Base-by-base conservation (phyloP, 2,888 invertebrate species). In the Phortica magna region DNA sequence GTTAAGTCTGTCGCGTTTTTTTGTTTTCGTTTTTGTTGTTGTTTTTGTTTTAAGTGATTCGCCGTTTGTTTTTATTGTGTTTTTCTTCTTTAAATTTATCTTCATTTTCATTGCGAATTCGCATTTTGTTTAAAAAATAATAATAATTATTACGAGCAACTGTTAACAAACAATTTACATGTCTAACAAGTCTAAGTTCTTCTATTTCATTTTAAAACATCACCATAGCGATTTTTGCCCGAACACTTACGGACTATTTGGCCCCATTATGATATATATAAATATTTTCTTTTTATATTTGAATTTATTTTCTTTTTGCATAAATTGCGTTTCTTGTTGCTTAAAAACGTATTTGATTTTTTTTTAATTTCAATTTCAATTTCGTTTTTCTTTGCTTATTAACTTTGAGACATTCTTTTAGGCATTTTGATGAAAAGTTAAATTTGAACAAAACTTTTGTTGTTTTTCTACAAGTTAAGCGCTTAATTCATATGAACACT, bases 241-340 rank as follows among this genome's bases (percentile, higher is more conserved):
- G 91, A 92, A 92, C 90, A 91, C 92, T 92, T 92, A 92, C 91
- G 90, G 90, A 92, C 91, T 90, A 90, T 87, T 83, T 90, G 92
- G 91, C 92, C 91, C 92, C 91, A 89, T 92, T 83, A 61, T 78
- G 67, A 42, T 73, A 61, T 73, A 73, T 74, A 73, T 76, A 79
- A 75, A 72, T 76, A 74, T 75, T 77, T 72, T 78, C 59, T 55
- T 74, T 78, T 78, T 14, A 31, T 79, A 78, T 74, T 75, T 74
- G 68, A 14, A 59, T 57, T 59, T 55, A 9, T 76, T 80, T 72
- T 41, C 7, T 74, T 77, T 70, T 59, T 41, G 39, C 9, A 17
- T n/a, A 22, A n/a, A 31, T 39, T 65, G 5, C 57, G 39, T 39
- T 59, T n/a, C 2, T 17, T 59, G 7, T 14, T 70, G 7, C 48